phyloP scores from a whole-genome alignment of 2,797 vertebrate species.

The Erethizon dorsatum region DNA sequence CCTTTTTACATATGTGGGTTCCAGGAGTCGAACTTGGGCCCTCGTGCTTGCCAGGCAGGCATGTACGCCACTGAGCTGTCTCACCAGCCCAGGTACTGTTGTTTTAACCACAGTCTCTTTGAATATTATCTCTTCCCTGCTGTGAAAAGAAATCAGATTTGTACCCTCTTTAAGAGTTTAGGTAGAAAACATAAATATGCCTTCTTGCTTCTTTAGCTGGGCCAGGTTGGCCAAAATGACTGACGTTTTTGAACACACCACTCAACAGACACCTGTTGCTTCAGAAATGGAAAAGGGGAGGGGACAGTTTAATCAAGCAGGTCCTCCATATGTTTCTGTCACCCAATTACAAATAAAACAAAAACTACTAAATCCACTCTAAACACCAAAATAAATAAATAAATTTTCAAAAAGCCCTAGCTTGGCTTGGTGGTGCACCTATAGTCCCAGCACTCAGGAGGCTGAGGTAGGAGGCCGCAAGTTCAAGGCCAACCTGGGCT shows the following conservation, averaged over 20 bases:
- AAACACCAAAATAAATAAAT: not conserved
- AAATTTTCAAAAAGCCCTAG: not conserved
- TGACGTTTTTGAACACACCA: not conserved
- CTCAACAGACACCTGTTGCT: slow-evolving; percentile 35
- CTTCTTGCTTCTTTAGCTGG: not conserved
- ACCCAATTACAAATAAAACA: not conserved
- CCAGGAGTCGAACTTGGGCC: no score
- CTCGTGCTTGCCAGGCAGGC: no score
- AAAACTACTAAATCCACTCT: slow-evolving; percentile 7
- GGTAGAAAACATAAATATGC: slow-evolving; percentile 46
- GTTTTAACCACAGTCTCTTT: slow-evolving; percentile 56
- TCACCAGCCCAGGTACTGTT: not conserved
- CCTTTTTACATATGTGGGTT: no score
- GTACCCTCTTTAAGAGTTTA: not conserved
- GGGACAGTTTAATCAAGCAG: not conserved
- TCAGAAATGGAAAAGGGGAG: slow-evolving; percentile 34
- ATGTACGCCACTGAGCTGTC: no score
- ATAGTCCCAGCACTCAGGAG: not conserved
- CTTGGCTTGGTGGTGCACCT: not conserved
- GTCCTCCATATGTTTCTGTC: not conserved
- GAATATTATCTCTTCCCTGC: slow-evolving; percentile 56
- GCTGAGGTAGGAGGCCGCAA: not conserved
- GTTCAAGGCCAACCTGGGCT: not conserved
- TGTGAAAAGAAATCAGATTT: not conserved
- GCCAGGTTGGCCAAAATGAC: not conserved